Conservation (phyloP, 2,888 invertebrate genomes). For the Orthonevra nobilis region DNA sequence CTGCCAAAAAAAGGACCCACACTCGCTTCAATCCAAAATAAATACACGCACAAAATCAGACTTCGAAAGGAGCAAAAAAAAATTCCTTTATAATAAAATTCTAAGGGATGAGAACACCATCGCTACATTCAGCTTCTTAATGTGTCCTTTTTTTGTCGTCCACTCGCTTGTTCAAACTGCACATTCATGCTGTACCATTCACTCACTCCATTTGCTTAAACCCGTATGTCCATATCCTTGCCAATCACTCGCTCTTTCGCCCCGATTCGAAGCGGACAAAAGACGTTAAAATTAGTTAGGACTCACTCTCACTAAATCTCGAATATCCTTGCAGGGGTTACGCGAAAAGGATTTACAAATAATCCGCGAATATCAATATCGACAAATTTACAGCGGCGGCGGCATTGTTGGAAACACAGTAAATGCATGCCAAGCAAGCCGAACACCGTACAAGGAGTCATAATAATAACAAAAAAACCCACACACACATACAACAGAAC, state of each 20-base stretch:
- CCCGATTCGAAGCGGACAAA: conserved; percentile 44
- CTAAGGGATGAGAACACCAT: conserved; percentile 68
- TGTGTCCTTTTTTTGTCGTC: conserved; percentile 56
- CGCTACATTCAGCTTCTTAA: conserved; percentile 65
- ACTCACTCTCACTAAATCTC: conserved; percentile 11
- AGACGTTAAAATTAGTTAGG: conserved; percentile 60
- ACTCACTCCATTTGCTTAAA: too few relatives aligned
- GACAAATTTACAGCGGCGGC: conserved; percentile 55
- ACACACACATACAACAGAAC: conserved; percentile 15
- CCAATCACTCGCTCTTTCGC: conserved; percentile 58
- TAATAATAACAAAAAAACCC: conserved; percentile 17
- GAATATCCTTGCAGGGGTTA: conserved; percentile 37
- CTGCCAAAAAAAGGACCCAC: too few relatives aligned
- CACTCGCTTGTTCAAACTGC: conserved; percentile 34
- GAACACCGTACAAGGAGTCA: conserved; percentile 47
- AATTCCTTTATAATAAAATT: conserved; percentile 57
- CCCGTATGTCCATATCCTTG: conserved; percentile 27
- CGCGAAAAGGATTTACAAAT: conserved; percentile 58
- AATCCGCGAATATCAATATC: conserved; percentile 70
- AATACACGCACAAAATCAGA: conserved; percentile 11
- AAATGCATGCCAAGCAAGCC: conserved; percentile 46
- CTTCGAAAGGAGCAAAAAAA: conserved; percentile 26
- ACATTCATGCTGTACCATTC: too few relatives aligned
- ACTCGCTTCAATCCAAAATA: conserved; percentile 1
- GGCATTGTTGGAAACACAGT: conserved; percentile 9